Conservation (phyloP, 2,888 invertebrate genomes). For the Leucoma salicis region DNA sequence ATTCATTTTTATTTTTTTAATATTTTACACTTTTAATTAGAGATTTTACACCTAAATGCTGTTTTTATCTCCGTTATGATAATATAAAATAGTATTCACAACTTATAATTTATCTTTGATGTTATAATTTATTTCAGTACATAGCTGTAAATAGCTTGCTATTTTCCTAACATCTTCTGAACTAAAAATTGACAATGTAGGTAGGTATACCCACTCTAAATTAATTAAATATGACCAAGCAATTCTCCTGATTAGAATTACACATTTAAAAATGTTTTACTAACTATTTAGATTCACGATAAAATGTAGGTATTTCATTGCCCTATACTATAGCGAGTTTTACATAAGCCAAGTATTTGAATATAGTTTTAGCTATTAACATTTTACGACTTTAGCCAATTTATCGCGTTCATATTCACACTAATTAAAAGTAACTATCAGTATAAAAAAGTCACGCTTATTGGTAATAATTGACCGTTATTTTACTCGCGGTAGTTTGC, state of each 20-base stretch:
- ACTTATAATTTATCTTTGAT: background rate
- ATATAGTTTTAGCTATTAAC: conserved; percentile 14
- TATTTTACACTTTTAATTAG: background rate
- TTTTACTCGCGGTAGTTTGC: background rate
- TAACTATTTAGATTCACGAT: conserved; percentile 40
- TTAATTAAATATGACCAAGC: no score
- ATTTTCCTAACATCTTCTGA: no score
- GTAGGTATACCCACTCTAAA: no score
- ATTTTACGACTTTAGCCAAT: conserved; percentile 19
- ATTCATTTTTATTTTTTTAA: conserved; percentile 1
- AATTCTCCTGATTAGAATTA: no score
- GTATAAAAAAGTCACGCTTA: background rate
- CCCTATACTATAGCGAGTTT: conserved; percentile 35
- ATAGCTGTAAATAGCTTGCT: no score
- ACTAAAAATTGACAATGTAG: no score
- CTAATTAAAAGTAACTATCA: conserved; percentile 10
- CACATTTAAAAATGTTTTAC: conserved; percentile 44
- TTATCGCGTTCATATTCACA: conserved; percentile 11
- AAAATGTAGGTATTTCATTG: conserved; percentile 40
- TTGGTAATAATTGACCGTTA: conserved; percentile 1
- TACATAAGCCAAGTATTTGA: conserved; percentile 24
- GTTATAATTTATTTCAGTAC: no score
- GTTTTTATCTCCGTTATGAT: background rate
- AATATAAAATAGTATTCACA: background rate
- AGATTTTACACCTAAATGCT: background rate